A percentile compares a stretch with the other conserved stretches of the same genome.
Evolutionary conservation across 2,797 vertebrate species (phyloP).

Genomic region (Galago senegalensis): DNA sequence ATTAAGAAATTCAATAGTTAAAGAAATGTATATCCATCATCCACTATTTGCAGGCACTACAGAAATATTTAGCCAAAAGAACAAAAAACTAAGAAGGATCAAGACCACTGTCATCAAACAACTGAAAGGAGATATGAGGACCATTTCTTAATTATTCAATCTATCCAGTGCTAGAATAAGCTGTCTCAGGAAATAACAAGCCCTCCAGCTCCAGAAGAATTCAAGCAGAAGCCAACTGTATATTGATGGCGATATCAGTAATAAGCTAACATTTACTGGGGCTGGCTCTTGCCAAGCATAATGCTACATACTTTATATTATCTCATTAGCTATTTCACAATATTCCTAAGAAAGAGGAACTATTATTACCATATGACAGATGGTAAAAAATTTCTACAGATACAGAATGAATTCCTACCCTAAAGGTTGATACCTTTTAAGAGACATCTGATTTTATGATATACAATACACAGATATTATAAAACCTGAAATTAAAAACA

Average conservation of each 20-base stretch:
- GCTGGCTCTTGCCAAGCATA: neutral
- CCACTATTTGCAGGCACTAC: neutral
- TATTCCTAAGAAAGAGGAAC: neutral
- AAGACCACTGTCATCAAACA: neutral
- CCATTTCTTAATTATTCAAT: neutral
- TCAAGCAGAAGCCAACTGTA: neutral
- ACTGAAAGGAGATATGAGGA: neutral
- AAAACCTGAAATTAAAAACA: conserved; percentile 49
- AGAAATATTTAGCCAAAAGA: conserved; percentile 27
- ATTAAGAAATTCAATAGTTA: conserved; percentile 44
- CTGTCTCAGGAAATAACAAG: neutral
- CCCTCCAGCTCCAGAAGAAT: neutral
- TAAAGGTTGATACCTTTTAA: conserved; percentile 1
- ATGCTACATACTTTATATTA: neutral
- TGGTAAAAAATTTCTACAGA: neutral
- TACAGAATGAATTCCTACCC: conserved; percentile 24
- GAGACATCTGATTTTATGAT: conserved; percentile 4
- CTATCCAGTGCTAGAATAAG: neutral
- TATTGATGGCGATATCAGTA: neutral
- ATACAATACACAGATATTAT: neutral
- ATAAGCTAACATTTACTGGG: neutral
- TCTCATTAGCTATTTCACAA: neutral
- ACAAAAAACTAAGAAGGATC: neutral
- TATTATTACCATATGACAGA: neutral
- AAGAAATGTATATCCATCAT: neutral